phyloP scores from a whole-genome alignment of 2,797 vertebrate genomes.

The Phrynocephalus forsythii region DNA sequence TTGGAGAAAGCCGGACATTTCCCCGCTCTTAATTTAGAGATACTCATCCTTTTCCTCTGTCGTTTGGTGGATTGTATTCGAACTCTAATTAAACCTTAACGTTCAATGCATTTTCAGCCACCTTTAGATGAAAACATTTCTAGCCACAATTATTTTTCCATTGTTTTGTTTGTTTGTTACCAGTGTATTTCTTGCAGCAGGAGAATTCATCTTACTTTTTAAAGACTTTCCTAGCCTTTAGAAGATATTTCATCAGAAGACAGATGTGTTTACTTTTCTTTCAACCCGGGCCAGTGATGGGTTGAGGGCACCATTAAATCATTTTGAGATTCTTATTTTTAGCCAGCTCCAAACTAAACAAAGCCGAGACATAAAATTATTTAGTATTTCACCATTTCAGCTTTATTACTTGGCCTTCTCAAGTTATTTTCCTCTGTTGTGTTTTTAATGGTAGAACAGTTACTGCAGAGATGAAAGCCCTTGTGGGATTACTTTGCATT shows the following conservation, averaged over 20 bases:
- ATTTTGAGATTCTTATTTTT: slow-evolving; percentile 66
- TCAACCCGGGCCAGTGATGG: slow-evolving; percentile 60
- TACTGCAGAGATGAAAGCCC: slow-evolving; percentile 43
- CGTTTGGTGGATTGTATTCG: background rate
- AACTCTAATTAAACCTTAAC: slow-evolving; percentile 13
- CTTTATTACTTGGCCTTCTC: slow-evolving; percentile 45
- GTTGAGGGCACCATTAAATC: slow-evolving; percentile 71
- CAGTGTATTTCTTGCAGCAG: slow-evolving; percentile 32
- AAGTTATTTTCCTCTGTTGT: slow-evolving; percentile 50
- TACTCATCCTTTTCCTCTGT: background rate
- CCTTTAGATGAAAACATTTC: slow-evolving; percentile 28
- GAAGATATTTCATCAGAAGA: slow-evolving; percentile 68
- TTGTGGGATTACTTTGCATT: slow-evolving; percentile 42
- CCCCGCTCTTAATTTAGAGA: too few species aligned
- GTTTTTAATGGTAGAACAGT: slow-evolving; percentile 48
- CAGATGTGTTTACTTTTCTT: slow-evolving; percentile 73
- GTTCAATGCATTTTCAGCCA: slow-evolving; percentile 12
- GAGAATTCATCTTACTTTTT: slow-evolving; percentile 29
- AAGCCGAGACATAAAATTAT: slow-evolving; percentile 63
- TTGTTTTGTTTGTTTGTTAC: slow-evolving; percentile 23
- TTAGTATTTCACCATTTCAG: slow-evolving; percentile 53
- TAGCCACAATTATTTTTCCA: background rate
- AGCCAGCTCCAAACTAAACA: slow-evolving; percentile 64
- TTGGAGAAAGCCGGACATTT: too few species aligned
- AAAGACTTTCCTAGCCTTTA: slow-evolving; percentile 57